These are phyloP conservation scores for Xestoiulus laeticollis DNA, from an alignment of 2,888 invertebrate genomes.

Conservation along the genomic window DNA sequence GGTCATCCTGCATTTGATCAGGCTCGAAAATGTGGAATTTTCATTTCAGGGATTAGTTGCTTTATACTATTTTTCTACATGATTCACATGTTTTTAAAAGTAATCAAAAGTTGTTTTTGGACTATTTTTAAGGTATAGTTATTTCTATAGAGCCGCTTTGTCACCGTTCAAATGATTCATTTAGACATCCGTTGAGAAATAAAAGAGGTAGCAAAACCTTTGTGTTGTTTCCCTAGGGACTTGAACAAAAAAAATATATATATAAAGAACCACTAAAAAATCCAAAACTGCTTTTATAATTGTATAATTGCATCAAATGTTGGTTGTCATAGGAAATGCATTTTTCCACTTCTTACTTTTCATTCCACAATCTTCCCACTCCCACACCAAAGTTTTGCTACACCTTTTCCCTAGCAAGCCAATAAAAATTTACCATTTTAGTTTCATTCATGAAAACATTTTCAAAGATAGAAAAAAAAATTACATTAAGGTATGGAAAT, in stretches of 20 bases:
- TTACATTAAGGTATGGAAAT: neutral
- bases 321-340: slow-evolving; percentile 28
- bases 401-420: neutral
- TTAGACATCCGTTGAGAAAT: slow-evolving; percentile 27
- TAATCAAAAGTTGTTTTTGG: neutral
- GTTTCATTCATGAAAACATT: slow-evolving; percentile 30
- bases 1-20: neutral
- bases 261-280: slow-evolving; percentile 24
- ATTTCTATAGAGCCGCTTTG: neutral
- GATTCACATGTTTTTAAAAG: slow-evolving; percentile 9
- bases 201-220: slow-evolving; percentile 23
- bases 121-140: neutral
- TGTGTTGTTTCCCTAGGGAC: slow-evolving; percentile 20
- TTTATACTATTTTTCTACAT: neutral
- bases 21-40: neutral
- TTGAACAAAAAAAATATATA: neutral
- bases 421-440: neutral
- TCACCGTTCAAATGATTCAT: slow-evolving; percentile 28
- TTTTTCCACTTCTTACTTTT: slow-evolving; percentile 30
- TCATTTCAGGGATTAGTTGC: neutral
- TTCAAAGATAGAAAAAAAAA: neutral
- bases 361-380: slow-evolving; percentile 19
- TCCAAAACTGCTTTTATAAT: slow-evolving; percentile 8
- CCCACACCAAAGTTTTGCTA: neutral
- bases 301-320: slow-evolving; percentile 37